Conservation (phyloP, 1,140 invertebrate species). For the Anadara kagoshimensis region DNA sequence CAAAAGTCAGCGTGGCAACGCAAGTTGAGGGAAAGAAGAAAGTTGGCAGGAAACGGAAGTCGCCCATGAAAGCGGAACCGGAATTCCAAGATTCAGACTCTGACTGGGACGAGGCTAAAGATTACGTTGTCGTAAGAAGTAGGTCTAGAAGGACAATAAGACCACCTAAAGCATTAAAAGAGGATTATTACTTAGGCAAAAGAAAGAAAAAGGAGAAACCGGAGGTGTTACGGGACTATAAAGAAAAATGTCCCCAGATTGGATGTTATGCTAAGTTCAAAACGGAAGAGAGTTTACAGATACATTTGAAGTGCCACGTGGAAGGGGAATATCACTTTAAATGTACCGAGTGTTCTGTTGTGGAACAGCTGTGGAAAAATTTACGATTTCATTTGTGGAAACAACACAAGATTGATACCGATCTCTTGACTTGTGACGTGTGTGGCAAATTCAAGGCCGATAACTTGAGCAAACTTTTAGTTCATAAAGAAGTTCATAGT, state of each 20-base stretch:
- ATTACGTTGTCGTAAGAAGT: conserved; percentile 34
- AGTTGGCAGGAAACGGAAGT: conserved; percentile 57
- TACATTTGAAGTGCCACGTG: conserved; percentile 79
- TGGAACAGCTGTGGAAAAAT: conserved; percentile 78
- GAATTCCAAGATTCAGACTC: conserved; percentile 41
- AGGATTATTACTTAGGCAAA: conserved; percentile 65
- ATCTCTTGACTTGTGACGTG: conserved; percentile 79
- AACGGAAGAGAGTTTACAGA: conserved; percentile 74
- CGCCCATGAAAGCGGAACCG: conserved; percentile 29
- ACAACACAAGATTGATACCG: conserved; percentile 82
- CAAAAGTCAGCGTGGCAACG: conserved; percentile 56
- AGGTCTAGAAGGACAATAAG: conserved; percentile 53
- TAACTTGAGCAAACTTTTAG: conserved; percentile 80
- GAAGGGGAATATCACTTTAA: conserved; percentile 72
- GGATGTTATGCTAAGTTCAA: conserved; percentile 66
- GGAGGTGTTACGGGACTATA: conserved; percentile 30
- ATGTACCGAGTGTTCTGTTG: conserved; percentile 82
- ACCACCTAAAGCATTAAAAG: conserved; percentile 64
- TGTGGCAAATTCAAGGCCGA: conserved; percentile 76
- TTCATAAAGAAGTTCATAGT: conserved; percentile 81
- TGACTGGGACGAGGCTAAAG: conserved; percentile 24
- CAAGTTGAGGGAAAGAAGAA: conserved; percentile 52
- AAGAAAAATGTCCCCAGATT: conserved; percentile 42
- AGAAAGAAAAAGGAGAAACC: conserved; percentile 40
- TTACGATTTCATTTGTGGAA: conserved; percentile 83